Evolutionary conservation across 2,797 vertebrate genomes (phyloP), one percentile per base, ranked within the genome.

Genomic region (Pseudomugil gertrudae): DNA sequence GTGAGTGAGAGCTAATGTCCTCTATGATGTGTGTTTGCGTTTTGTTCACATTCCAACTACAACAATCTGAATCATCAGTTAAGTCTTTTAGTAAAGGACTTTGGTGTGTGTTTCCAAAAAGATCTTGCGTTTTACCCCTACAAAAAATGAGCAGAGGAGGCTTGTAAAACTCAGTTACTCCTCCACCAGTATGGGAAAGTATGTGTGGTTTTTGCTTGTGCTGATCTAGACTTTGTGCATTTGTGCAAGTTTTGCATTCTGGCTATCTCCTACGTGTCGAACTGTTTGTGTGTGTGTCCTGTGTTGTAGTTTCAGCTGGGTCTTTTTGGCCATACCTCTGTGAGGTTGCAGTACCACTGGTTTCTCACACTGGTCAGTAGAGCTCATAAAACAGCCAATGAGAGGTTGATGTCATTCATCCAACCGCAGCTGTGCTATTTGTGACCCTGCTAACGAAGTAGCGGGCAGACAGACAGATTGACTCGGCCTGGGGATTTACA

Each of bases 361-460:
- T 90, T 89, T 89, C 87, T 91, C 86, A 88, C 76, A 61, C 85
- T 83, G 87, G 83, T 91, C 79, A 69, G 75, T 79, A 67, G 52
- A 72, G 57, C 80, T 87, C 66, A 56, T 90, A 85, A 90, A 91
- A 65, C 62, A 61, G 57, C 50, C 87, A 90, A 90, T 86, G 84
- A 89, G 84, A 76, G 87, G 85, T 84, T 92, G 84, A 91, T 90
- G 90, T 90, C 88, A 90, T 90, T 86, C 79, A 72, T 50, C 62
- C 26, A 5, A 82, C 90, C 81, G 27, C 92, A 83, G 68, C 67
- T 5, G 53, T 63, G 73, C 89, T 89, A 89, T 92, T 90, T 89
- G 77, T 68, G 78, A 78, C 82, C 71, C 36, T 19, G 66, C 78
- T 83, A 81, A 76, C 69, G 59, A 72, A 83, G 71, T 70, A 50